phyloP scores from a whole-genome alignment of 2,113 vertebrate species.

The Cyanistes caeruleus region DNA sequence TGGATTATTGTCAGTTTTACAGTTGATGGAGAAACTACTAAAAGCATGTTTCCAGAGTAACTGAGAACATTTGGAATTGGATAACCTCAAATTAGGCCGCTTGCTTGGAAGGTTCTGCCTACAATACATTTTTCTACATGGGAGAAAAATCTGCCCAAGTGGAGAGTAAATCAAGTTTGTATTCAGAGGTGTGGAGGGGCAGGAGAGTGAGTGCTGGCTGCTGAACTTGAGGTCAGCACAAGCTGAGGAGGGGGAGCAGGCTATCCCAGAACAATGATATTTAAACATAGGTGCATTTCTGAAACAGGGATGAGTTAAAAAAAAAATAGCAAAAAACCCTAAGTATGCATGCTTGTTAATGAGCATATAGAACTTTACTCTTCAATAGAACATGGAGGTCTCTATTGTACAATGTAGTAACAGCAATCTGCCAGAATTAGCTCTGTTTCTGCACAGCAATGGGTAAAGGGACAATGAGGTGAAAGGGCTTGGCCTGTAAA shows the following conservation, averaged over 20 bases:
- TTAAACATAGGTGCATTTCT: not conserved
- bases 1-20: not conserved
- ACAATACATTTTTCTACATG: too few species aligned
- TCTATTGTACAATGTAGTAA: not conserved
- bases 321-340: not conserved
- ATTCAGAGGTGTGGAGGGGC: not conserved
- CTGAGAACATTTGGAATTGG: not conserved
- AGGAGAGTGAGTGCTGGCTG: not conserved
- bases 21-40: not conserved
- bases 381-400: not conserved
- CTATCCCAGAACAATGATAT: not conserved
- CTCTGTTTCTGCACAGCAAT: not conserved
- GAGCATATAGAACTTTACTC: not conserved
- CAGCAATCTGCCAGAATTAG: not conserved
- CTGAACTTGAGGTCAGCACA: not conserved
- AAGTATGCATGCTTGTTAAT: not conserved
- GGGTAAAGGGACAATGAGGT: not conserved
- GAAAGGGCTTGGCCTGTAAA: not conserved
- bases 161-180: not conserved
- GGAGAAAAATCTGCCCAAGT: not conserved
- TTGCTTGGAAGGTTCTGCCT: not conserved
- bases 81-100: not conserved
- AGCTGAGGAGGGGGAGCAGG: not conserved
- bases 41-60: not conserved
- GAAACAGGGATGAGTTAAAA: not conserved